These are phyloP conservation scores for Pachliopta kotzebuea DNA, from an alignment of 2,888 invertebrate genomes.

Conservation along the genomic window DNA sequence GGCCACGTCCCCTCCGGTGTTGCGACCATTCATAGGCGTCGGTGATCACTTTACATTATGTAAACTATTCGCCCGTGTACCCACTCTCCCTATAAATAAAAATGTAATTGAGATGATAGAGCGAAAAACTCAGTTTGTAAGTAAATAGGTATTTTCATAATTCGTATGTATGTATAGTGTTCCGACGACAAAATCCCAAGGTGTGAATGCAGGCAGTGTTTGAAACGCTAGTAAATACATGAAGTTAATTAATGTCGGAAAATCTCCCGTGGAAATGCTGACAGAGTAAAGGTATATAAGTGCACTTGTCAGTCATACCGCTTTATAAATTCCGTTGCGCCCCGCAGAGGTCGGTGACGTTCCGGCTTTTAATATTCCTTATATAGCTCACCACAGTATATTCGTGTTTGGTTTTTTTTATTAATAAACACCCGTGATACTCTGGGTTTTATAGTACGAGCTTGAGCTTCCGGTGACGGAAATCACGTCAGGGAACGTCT, in stretches of 20 bases:
- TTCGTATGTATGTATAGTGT: neutral
- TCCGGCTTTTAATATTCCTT: slow-evolving; percentile 21
- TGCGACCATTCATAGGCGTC: too few species aligned
- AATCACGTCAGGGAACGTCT: too few species aligned
- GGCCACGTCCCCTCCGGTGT: too few species aligned
- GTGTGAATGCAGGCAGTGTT: slow-evolving; percentile 14
- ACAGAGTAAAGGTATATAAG: slow-evolving; percentile 28
- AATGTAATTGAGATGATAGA: too few species aligned
- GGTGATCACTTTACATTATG: too few species aligned
- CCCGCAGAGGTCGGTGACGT: slow-evolving; percentile 22
- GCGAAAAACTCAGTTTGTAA: too few species aligned
- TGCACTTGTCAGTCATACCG: slow-evolving; percentile 26
- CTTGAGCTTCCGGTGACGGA: too few species aligned
- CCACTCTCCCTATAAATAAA: too few species aligned
- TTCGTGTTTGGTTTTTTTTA: neutral
- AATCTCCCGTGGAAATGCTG: slow-evolving; percentile 24
- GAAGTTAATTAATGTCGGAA: slow-evolving; percentile 28
- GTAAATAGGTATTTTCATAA: neutral
- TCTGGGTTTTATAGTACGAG: too few species aligned
- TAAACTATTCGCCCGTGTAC: too few species aligned
- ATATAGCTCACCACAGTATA: neutral
- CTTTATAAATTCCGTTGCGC: slow-evolving; percentile 27
- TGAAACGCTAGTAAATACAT: slow-evolving; percentile 17
- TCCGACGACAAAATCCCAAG: neutral
- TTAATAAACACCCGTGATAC: neutral